These are phyloP conservation scores for Syrmaticus mikado DNA, from an alignment of 2,113 vertebrate species.

Conservation along the genomic window DNA sequence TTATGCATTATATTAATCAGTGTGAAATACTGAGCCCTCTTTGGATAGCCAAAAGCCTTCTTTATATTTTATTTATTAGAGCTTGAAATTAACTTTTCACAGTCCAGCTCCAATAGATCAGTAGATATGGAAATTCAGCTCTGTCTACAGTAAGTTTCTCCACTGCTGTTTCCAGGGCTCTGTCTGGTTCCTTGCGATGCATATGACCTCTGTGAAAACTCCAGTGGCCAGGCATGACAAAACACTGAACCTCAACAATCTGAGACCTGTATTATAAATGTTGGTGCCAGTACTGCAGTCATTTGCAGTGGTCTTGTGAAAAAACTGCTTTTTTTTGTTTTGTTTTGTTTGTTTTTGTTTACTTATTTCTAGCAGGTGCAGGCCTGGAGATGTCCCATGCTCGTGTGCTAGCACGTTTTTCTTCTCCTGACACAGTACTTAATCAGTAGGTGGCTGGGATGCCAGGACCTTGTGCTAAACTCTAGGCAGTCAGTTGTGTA, in stretches of 20 bases:
- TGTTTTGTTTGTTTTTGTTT: neutral
- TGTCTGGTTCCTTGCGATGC: neutral
- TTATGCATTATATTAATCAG: slow-evolving; percentile 43
- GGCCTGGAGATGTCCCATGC: neutral
- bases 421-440: neutral
- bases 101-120: slow-evolving; percentile 13
- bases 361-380: neutral
- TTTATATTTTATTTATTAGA: slow-evolving; percentile 56
- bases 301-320: neutral
- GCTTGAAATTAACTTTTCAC: slow-evolving; percentile 71
- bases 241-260: neutral
- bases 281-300: accelerated
- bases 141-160: neutral
- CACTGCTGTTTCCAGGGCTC: neutral
- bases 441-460: neutral
- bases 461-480: neutral
- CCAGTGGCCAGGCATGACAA: neutral
- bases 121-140: neutral
- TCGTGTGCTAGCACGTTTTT: neutral
- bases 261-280: neutral
- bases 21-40: slow-evolving; percentile 53
- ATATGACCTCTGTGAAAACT: neutral
- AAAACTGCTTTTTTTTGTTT: neutral
- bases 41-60: slow-evolving; percentile 47
- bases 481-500: neutral